phyloP scores from a whole-genome alignment of 2,888 invertebrate genomes.

The Sthenelais limicola region DNA sequence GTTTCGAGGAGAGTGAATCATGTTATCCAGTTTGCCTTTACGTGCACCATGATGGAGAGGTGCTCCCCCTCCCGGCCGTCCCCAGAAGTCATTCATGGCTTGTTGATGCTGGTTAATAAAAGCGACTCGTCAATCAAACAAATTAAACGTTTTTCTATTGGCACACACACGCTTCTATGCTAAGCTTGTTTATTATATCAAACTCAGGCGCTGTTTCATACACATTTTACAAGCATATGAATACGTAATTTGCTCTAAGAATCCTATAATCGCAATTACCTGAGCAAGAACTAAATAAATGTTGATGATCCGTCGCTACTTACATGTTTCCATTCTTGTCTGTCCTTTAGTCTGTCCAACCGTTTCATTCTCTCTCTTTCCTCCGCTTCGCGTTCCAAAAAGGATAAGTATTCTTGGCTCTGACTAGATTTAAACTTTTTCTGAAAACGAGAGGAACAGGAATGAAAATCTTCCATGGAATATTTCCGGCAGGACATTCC shows the following conservation, averaged over 20 bases:
- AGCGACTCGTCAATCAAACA: background rate
- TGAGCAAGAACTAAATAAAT: background rate
- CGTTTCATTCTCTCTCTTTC: constrained; percentile 50
- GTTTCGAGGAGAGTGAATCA: constrained; percentile 34
- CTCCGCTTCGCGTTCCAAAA: constrained; percentile 48
- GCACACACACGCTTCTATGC: too few species aligned
- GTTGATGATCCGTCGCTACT: background rate
- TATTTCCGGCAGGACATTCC: too few species aligned
- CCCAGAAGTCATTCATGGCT: constrained; percentile 52
- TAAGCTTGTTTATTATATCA: too few species aligned
- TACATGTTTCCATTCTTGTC: constrained; percentile 55
- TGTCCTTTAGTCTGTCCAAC: constrained; percentile 54
- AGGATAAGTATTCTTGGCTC: background rate
- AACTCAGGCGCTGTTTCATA: too few species aligned
- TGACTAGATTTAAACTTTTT: background rate
- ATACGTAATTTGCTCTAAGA: background rate
- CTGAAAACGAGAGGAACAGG: too few species aligned
- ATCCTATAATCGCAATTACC: background rate
- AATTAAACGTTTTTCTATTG: too few species aligned
- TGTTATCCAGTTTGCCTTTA: background rate
- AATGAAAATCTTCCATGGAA: too few species aligned
- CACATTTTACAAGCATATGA: background rate
- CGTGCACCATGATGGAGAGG: constrained; percentile 50
- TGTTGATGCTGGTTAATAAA: constrained; percentile 51
- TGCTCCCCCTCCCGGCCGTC: constrained; percentile 55